Conservation (phyloP, 2,888 invertebrate genomes). For the Latheticus oryzae region DNA sequence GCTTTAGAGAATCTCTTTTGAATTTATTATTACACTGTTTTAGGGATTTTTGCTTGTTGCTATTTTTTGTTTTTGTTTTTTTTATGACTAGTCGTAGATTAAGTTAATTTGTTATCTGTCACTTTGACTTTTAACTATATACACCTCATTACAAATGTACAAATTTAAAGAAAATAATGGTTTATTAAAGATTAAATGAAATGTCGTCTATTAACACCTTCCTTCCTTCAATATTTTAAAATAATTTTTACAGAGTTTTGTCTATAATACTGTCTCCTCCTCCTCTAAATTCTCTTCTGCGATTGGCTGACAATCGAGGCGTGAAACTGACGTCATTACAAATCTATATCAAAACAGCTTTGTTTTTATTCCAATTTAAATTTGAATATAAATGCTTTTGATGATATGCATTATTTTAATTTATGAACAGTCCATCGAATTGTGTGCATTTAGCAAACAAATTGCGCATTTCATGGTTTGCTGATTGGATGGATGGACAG, state of each 20-base stretch:
- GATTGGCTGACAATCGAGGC: conserved; percentile 20
- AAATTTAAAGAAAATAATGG: conserved; percentile 29
- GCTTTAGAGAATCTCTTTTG: conserved; percentile 16
- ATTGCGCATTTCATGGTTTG: conserved; percentile 15
- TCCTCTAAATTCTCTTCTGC: conserved; percentile 5
- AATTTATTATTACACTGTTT: conserved; percentile 18
- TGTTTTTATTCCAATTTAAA: neutral
- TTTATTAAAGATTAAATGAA: conserved; percentile 36
- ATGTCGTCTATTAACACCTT: no score
- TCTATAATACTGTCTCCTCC: no score
- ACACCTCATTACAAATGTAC: conserved; percentile 37
- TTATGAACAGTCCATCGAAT: conserved; percentile 11
- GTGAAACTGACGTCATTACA: conserved; percentile 16
- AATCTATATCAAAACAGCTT: neutral
- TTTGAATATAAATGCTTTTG: conserved; percentile 4
- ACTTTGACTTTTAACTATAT: conserved; percentile 34
- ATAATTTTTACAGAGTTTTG: no score
- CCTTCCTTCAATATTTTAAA: no score
- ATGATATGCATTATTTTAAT: conserved; percentile 17
- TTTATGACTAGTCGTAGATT: conserved; percentile 19
- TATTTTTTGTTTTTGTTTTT: conserved; percentile 10
- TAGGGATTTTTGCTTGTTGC: conserved; percentile 34
- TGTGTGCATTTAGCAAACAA: conserved; percentile 23
- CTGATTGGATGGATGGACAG: conserved; percentile 13
- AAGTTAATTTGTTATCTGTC: conserved; percentile 21